Evolutionary conservation across 2,888 invertebrate genomes (phyloP).

Genomic region (Oasisia sp.): DNA sequence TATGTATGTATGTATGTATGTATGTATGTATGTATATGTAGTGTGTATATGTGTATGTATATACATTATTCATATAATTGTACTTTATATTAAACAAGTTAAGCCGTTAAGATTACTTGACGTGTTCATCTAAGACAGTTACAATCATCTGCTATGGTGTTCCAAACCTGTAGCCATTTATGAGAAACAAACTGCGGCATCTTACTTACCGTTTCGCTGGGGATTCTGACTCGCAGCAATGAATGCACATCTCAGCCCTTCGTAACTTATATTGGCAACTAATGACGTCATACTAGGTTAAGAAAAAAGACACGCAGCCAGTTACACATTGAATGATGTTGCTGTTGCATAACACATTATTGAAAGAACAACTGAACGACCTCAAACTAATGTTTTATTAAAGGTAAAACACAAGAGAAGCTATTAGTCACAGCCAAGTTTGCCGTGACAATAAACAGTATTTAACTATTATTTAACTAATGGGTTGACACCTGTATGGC

Average conservation of each 20-base stretch:
- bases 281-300: neutral
- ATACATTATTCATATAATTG: too few species aligned
- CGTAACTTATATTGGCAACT: neutral
- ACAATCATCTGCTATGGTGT: neutral
- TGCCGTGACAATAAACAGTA: neutral
- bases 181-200: neutral
- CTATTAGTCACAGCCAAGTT: neutral
- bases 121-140: neutral
- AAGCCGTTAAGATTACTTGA: neutral
- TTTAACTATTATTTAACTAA: too few species aligned
- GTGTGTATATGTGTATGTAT: too few species aligned
- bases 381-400: neutral
- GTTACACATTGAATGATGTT: neutral
- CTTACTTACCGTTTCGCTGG: neutral
- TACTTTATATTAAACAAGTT: neutral
- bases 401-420: neutral
- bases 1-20: too few species aligned
- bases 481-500: too few species aligned
- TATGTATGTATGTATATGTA: too few species aligned
- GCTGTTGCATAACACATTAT: neutral
- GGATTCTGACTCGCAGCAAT: neutral
- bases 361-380: neutral
- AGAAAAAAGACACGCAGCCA: neutral
- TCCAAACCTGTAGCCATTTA: neutral
- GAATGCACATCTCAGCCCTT: neutral